Base-by-base conservation (phyloP, 2,113 vertebrate species). In the Misgurnus mizolepis region DNA sequence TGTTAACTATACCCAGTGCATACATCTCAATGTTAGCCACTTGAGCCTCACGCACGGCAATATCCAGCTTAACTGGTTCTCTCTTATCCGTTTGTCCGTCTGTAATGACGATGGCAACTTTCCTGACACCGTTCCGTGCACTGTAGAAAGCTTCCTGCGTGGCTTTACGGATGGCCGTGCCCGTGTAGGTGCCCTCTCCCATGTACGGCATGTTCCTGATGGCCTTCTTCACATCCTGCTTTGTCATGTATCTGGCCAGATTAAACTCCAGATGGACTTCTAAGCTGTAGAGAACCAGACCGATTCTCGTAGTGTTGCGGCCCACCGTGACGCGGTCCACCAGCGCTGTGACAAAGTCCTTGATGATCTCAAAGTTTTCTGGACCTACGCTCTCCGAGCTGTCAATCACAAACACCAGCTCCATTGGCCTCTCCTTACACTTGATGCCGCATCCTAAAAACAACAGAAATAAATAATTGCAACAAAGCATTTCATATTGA, bases 351-450 rank as follows among this genome's bases (percentile, higher is more conserved):
- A 98, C 94, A 79, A 97, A 98, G 89, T 96, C 93, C 88, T 97
- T 97, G 86, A 97, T 94, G 87, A 96, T 95, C 86, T 96, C 94
- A 88, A 98, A 96, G 89, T 97, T 97, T 85, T 96, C 95, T 12
- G 95, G 95, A 43, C 96, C 96, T 7, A 97, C 95, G 0, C 96
- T 98, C 85, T 98, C 95, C 77, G 95, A 97, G 80, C 95, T 97
- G 91, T 98, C 95, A 22, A 98, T 97, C 80, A 98, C 95, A 86
- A 98, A 96, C 61, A 97, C 94, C 78, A 98, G 93, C 76, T 98
- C 96, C 96, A 98, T 97, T 5, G 96, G 96, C 80, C 94, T 95
- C 86, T 96, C 95, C 87, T 98, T 98, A 89, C 96, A 98, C 87
- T 95, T 97, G 86, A 95, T 90, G 62, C 95, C 93, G 10, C 96